Conservation (phyloP, 92 coral and sea anemone genomes). For the Montipora capitata region DNA sequence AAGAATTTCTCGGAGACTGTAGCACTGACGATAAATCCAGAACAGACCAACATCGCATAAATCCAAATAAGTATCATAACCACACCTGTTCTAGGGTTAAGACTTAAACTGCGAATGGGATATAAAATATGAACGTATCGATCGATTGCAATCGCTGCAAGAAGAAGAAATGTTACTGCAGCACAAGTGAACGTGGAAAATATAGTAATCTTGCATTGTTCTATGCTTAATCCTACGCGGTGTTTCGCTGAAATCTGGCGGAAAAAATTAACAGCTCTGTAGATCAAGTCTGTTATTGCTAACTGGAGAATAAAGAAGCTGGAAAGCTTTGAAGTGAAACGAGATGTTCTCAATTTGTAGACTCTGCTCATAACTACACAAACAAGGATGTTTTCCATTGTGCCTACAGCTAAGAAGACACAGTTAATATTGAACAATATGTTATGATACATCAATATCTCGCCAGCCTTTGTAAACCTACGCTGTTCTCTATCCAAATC, state of each 20-base stretch:
- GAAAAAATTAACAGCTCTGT: slow-evolving; percentile 37
- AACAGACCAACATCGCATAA: slow-evolving; percentile 50
- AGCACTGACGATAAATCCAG: slow-evolving; percentile 66
- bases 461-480: no score
- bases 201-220: slow-evolving; percentile 65
- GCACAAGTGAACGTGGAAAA: slow-evolving; percentile 70
- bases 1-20: neutral
- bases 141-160: slow-evolving; percentile 84
- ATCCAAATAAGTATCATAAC: slow-evolving; percentile 35
- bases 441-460: no score
- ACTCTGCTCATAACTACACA: slow-evolving; percentile 66
- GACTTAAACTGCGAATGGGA: slow-evolving; percentile 56
- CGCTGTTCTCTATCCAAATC: no score
- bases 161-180: slow-evolving; percentile 72
- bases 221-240: neutral
- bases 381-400: slow-evolving; percentile 69
- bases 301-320: slow-evolving; percentile 58
- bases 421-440: slow-evolving; percentile 11
- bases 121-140: slow-evolving; percentile 77
- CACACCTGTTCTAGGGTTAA: slow-evolving; percentile 12
- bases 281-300: slow-evolving; percentile 61
- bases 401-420: slow-evolving; percentile 57
- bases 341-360: slow-evolving; percentile 14
- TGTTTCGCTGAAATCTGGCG: neutral
- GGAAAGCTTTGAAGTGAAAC: slow-evolving; percentile 31